These are phyloP conservation scores for Centrocercus urophasianus DNA, from an alignment of 2,113 vertebrate genomes.

Conservation along the genomic window DNA sequence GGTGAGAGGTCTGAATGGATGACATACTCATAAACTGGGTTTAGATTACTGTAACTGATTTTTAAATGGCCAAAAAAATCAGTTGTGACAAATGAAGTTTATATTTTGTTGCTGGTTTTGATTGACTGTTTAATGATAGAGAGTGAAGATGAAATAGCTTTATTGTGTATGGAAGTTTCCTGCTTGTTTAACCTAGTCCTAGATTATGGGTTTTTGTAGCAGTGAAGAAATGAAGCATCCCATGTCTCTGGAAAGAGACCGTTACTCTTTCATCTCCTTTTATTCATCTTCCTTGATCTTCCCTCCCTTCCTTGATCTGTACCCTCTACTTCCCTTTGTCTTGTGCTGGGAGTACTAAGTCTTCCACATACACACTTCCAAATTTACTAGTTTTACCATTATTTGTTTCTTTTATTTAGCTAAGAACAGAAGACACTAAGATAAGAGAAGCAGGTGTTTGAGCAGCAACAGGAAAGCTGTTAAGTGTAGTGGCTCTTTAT, in stretches of 20 bases:
- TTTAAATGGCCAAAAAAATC: not conserved
- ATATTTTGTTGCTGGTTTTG: not conserved
- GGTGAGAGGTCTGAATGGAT: constrained; percentile 74
- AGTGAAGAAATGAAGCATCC: not conserved
- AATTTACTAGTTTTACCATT: not conserved
- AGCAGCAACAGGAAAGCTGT: not conserved
- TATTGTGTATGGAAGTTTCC: not conserved
- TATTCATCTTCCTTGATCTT: not conserved
- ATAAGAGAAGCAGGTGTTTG: not conserved
- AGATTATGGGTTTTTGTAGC: not conserved
- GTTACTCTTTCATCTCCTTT: not conserved
- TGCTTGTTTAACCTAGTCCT: not conserved
- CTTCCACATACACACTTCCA: not conserved
- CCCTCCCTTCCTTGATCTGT: not conserved
- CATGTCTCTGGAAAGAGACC: not conserved
- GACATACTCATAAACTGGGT: not conserved
- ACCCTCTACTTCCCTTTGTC: not conserved
- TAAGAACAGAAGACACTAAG: not conserved
- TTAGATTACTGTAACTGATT: not conserved
- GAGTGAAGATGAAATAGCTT: not conserved
- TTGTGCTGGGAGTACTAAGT: not conserved
- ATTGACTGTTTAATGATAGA: not conserved
- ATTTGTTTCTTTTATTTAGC: not conserved
- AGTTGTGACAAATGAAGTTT: not conserved
- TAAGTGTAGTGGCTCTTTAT: not conserved